Evolutionary conservation across 2,888 invertebrate species (phyloP).

Genomic region (Synergus itoensis): DNA sequence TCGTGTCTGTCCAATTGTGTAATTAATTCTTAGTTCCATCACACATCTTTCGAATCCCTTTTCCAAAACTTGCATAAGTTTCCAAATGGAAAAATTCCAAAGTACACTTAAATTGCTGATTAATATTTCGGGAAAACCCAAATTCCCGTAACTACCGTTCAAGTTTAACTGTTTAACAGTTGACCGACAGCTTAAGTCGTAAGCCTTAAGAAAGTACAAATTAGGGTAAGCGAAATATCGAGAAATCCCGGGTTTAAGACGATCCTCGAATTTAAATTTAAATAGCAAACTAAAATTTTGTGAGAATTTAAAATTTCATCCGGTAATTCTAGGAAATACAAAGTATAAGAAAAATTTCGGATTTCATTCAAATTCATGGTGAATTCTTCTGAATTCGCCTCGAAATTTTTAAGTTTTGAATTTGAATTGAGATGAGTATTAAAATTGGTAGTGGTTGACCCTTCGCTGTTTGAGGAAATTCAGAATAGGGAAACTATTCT

Average conservation of each 20-base stretch:
- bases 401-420: too few species aligned
- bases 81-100: background rate
- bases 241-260: background rate
- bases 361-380: too few species aligned
- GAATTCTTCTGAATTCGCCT: too few species aligned
- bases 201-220: background rate
- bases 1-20: background rate
- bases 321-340: background rate
- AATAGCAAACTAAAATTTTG: too few species aligned
- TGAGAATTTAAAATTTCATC: background rate
- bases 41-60: background rate
- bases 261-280: background rate
- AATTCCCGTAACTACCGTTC: background rate
- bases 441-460: too few species aligned
- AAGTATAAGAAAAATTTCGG: background rate
- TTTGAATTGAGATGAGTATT: too few species aligned
- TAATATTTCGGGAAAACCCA: background rate
- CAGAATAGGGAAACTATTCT: background rate
- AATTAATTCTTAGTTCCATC: background rate
- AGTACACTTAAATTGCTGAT: too few species aligned
- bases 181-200: background rate
- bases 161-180: background rate
- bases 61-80: background rate
- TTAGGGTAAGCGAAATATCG: background rate
- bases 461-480: too few species aligned